Conservation (phyloP, 1,140 invertebrate species). For the Sinella curviseta region DNA sequence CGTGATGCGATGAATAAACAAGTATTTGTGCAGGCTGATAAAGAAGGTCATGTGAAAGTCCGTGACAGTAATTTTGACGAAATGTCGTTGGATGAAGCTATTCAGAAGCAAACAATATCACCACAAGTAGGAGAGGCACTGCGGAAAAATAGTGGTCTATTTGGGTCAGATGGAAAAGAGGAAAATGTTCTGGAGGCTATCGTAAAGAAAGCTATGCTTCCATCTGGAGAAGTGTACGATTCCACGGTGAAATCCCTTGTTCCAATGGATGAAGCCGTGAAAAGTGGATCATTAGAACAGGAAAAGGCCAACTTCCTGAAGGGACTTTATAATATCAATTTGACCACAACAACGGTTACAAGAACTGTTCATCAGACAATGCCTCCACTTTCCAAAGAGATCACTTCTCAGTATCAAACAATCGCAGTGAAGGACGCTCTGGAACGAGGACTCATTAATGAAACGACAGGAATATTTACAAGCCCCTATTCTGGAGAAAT, state of each 20-base stretch:
- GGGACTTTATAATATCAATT: conserved; percentile 77
- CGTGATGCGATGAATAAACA: conserved; percentile 65
- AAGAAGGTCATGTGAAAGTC: conserved; percentile 15
- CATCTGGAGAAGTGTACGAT: conserved; percentile 82
- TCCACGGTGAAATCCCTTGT: conserved; percentile 71
- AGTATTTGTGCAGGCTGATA: conserved; percentile 28
- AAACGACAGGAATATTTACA: conserved; percentile 72
- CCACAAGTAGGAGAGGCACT: conserved; percentile 43
- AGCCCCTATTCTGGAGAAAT: conserved; percentile 74
- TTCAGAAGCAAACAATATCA: conserved; percentile 48
- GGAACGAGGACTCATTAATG: conserved; percentile 76
- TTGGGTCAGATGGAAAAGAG: conserved; percentile 57
- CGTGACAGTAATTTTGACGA: conserved; percentile 2
- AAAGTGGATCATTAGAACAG: conserved; percentile 76
- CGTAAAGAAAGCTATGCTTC: conserved; percentile 76
- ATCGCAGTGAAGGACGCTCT: conserved; percentile 77
- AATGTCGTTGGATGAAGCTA: conserved; percentile 47
- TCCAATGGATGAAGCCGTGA: conserved; percentile 80
- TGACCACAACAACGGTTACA: conserved; percentile 80
- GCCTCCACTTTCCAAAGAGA: conserved; percentile 67
- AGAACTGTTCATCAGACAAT: conserved; percentile 73
- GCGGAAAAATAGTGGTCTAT: conserved; percentile 36
- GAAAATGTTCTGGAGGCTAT: conserved; percentile 82
- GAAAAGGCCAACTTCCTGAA: conserved; percentile 81
- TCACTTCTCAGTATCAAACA: conserved; percentile 53